Evolutionary conservation across 2,797 vertebrate genomes (phyloP), one percentile per base, ranked within the genome.

Genomic region (Lerista edwardsae): DNA sequence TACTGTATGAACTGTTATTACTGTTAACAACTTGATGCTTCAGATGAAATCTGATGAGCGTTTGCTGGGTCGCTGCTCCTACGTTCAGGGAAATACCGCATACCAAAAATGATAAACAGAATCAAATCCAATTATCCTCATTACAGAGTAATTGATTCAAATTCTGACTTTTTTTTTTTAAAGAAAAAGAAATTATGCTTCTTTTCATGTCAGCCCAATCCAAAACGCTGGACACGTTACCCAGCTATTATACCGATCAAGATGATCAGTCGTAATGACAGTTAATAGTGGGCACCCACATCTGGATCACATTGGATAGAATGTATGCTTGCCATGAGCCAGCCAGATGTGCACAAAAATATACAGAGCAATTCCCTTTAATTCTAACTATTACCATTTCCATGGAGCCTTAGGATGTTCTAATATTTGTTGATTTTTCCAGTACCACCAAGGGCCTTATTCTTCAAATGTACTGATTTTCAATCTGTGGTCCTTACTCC

Each of bases 21-120:
- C 21, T 75, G 67, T 47, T 82, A 78, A 39, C 1, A 5, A 82
- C 10, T 65, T 78, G 47, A 6, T 89, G 6, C 62, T 87, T 47
- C 64, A 47, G 4, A 89, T 29, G 10, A 51, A 83, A 36, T 39
- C 41, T 29, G 19, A 76, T 36, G 86, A 85, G 91, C 85, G 57
- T 84, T 1, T 84, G 1, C 75, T 77, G 65, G 57, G 67, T 57
- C 55, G 85, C n/a, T 73, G 2, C 57, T 15, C 74, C 6, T 11
- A 1, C 72, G 4, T 29, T 88, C 39, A 61, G 62, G 47, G 62
- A 44, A 84, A 62, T 47, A 7, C 39, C 41, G 9, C 51, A 23
- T 1, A 41, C n/a, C 77, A n/a, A 36, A 79, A 83, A 71, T 57
- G 85, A 78, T 75, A 67, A 75, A 61, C 3, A 34, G 67, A 39